These are phyloP conservation scores for Hoplostethus atlanticus DNA, from an alignment of 2,797 vertebrate species.

Conservation along the genomic window DNA sequence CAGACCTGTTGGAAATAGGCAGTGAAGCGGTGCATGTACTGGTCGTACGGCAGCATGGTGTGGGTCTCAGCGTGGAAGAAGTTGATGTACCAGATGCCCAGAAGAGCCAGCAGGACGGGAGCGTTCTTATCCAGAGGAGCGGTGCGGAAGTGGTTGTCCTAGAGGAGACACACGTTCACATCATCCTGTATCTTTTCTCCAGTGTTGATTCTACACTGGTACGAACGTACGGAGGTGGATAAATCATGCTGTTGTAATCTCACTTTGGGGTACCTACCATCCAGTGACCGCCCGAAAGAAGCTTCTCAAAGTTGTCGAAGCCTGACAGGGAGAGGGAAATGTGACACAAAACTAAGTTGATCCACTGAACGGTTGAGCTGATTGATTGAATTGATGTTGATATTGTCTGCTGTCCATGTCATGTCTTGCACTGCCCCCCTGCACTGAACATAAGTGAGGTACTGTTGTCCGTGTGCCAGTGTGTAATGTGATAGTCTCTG, in stretches of 20 bases:
- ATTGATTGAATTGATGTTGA: not conserved
- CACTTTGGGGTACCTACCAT: conserved; percentile 85
- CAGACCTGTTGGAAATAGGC: conserved; percentile 98
- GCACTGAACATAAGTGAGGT: not conserved
- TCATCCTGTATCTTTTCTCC: not conserved
- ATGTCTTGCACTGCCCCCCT: not conserved
- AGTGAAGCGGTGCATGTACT: conserved; percentile 98
- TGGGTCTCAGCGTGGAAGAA: conserved; percentile 95
- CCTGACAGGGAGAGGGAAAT: conserved; percentile 80
- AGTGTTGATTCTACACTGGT: rapidly evolving
- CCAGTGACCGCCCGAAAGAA: conserved; percentile 96
- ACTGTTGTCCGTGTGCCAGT: not conserved
- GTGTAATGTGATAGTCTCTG: not conserved
- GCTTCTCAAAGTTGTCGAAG: conserved; percentile 95
- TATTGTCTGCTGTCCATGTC: not conserved
- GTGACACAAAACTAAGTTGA: not conserved
- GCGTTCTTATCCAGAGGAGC: conserved; percentile 92
- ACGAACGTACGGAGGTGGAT: not conserved
- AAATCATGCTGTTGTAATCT: not conserved
- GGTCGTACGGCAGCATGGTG: conserved; percentile 95
- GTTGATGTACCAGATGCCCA: conserved; percentile 98
- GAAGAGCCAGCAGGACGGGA: conserved; percentile 91
- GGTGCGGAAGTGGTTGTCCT: conserved; percentile 95
- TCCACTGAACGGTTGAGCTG: not conserved
- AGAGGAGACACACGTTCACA: not conserved